Percentiles rank a stretch among this genome's conserved stretches.
Conservation (phyloP, 2,797 vertebrate genomes). For the Clamator glandarius region DNA sequence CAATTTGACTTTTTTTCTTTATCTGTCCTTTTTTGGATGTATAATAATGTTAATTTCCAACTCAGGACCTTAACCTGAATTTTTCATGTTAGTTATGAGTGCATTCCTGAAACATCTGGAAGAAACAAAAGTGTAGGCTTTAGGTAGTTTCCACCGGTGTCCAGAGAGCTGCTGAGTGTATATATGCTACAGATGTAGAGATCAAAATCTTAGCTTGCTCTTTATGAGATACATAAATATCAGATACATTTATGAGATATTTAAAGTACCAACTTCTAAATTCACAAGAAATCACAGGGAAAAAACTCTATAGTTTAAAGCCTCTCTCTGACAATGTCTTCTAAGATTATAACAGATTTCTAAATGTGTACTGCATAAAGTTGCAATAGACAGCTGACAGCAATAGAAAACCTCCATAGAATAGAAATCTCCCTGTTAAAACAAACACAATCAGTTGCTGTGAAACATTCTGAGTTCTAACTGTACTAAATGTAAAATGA, state of each 20-base stretch:
- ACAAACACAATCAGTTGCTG: not conserved
- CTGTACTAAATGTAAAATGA: not conserved
- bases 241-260: too few relatives aligned
- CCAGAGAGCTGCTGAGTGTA: not conserved
- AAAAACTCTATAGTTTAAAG: not conserved
- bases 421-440: not conserved
- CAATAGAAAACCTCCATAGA: not conserved
- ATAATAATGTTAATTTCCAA: not conserved
- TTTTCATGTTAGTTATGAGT: not conserved
- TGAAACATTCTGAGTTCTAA: not conserved
- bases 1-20: not conserved
- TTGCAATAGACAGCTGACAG: not conserved
- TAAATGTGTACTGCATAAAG: not conserved
- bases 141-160: not conserved
- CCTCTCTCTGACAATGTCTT: not conserved
- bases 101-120: constrained; percentile 26
- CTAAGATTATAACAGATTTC: constrained; percentile 1
- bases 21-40: not conserved
- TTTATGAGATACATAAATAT: not conserved
- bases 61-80: not conserved
- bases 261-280: constrained; percentile 12
- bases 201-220: constrained; percentile 8
- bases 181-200: not conserved
- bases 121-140: not conserved
- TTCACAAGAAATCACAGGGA: not conserved